Conservation (phyloP, 2,113 vertebrate species). For the Morone saxatilis region DNA sequence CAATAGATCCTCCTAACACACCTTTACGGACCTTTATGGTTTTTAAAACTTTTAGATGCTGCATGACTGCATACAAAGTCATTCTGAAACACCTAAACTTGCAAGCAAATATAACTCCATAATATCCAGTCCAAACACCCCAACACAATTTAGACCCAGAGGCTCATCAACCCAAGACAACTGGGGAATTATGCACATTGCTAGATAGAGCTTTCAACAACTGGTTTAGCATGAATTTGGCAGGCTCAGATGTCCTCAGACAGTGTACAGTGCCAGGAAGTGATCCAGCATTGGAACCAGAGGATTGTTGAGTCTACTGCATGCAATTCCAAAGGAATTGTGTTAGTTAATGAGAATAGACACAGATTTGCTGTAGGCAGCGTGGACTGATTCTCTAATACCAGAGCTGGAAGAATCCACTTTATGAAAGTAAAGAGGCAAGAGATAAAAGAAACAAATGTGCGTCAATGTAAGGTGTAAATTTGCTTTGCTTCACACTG, state of each 20-base stretch:
- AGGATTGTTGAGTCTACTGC: no score
- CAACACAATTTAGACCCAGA: neutral
- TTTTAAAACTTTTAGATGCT: neutral
- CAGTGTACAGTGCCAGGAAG: no score
- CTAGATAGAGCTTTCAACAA: neutral
- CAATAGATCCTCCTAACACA: no score
- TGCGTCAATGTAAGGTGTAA: neutral
- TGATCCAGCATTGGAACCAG: no score
- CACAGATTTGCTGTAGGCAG: neutral
- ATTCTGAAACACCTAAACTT: neutral
- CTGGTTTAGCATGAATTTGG: neutral
- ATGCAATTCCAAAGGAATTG: no score
- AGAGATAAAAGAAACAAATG: neutral
- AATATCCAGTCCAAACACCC: neutral
- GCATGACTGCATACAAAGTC: neutral
- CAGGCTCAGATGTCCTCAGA: no score
- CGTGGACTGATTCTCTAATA: neutral
- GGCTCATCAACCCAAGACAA: neutral
- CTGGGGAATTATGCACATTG: no score
- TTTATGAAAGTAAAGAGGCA: neutral
- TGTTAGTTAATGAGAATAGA: no score
- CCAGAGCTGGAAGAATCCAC: neutral
- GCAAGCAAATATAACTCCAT: neutral
- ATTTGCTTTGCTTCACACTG: neutral
- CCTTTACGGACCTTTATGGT: neutral